Base-by-base conservation (phyloP, 2,888 invertebrate species). In the Diaperis boleti region DNA sequence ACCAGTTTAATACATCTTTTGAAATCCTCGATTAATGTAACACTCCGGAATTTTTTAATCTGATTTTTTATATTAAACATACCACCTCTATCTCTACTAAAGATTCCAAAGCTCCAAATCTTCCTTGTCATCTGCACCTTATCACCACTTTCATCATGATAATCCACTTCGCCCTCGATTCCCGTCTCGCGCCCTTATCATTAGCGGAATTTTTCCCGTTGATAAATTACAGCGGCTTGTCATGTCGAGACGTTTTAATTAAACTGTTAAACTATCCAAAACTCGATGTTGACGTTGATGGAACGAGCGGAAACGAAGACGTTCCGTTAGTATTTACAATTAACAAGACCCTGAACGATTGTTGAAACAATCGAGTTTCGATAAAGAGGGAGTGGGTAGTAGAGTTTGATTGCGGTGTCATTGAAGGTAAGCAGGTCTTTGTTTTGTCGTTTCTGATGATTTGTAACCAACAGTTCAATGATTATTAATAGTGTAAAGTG, bases 181-280 rank as follows among this genome's bases (percentile, higher is more conserved):
- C 44, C 13, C 22, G 13, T 47, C 13, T 14, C 33, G 35, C 49
- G 15, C 52, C 39, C 39, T 52, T 52, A 52, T 52, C 52, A 52
- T 39, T 52, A 22, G 37, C 10, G 52, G 18, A 39, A 52, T 39
- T 52, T 55, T 45, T 57, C 33, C 45, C 20, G 20, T 45, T 57
- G 57, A 57, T 37, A 45, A 35, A 54, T 54, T 54, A 54, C 54
- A 20, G 22, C 35, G 22, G 14, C 22, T 33, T 45, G 56, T 45
- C 56, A 54, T 17, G 54, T 42, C 35, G 44, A 26, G 56, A 42
- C n/a, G 56, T 37, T 57, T 57, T 57, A 57, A 57, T 57, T 57
- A 57, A 57, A 57, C 45, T 45, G 57, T 57, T 57, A 57, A 57
- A 57, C 57, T 57, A 56, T 56, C 33, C n/a, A 17, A 47, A 45